These are phyloP conservation scores for Syrrhaptes paradoxus DNA, from an alignment of 2,113 vertebrate genomes.

Conservation along the genomic window DNA sequence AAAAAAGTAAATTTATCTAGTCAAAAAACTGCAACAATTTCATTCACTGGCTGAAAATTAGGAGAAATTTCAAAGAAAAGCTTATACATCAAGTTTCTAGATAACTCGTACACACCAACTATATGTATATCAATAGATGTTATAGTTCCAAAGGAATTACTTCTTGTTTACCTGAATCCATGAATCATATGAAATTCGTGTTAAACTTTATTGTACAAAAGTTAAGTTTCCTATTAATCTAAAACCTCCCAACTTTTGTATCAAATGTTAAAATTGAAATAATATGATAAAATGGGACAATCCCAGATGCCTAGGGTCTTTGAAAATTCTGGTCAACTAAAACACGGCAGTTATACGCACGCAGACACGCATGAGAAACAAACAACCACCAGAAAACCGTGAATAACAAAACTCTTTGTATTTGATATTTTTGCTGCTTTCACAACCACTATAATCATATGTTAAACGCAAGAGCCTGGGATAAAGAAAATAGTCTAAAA, in stretches of 20 bases:
- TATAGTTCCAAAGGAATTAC: slow-evolving; percentile 9
- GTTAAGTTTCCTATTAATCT: slow-evolving; percentile 18
- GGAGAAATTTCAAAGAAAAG: not conserved
- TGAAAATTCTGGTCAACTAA: not conserved
- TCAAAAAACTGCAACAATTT: not conserved
- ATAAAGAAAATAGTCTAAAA: slow-evolving; percentile 40
- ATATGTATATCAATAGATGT: not conserved
- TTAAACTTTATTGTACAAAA: slow-evolving; percentile 11
- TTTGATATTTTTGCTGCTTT: not conserved
- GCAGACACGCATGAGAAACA: not conserved
- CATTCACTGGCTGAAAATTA: not conserved
- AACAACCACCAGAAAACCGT: not conserved
- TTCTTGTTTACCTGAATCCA: slow-evolving; percentile 15
- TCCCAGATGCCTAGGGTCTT: not conserved
- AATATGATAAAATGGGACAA: slow-evolving; percentile 43
- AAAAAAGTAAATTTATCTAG: not conserved
- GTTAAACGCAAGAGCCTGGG: not conserved
- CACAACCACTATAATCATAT: not conserved
- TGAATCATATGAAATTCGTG: slow-evolving; percentile 19
- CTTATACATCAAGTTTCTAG: not conserved
- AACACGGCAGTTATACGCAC: not conserved
- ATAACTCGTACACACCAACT: not conserved
- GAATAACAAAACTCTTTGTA: not conserved
- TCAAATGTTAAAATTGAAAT: slow-evolving; percentile 38
- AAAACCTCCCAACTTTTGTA: slow-evolving; percentile 26